Base-by-base conservation (phyloP, 2,888 invertebrate genomes). In the Eulithis prunata region DNA sequence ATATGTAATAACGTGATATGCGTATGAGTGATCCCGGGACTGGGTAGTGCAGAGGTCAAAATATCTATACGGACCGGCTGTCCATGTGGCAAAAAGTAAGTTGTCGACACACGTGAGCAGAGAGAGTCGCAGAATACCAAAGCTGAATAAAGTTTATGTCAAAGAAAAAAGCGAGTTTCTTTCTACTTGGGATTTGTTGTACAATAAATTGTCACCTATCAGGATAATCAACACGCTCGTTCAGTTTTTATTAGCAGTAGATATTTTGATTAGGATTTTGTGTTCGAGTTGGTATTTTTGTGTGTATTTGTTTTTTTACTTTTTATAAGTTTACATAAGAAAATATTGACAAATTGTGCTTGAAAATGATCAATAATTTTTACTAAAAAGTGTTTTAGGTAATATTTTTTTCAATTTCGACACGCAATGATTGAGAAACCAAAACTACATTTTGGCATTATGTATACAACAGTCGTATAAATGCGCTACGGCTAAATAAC, bases 121-220 rank as follows among this genome's bases (percentile, higher is more conserved):
- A 49, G 49, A 3, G 21, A 49, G 11, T 21, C 2, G 0, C 8
- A 10, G 21, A 49, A 4, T 49, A 49, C 49, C 21, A 10, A 3
- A 11, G 21, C 49, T 21, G 49, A 49, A 21, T 10, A 21, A 47
- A 47, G 21, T 67, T 78, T 74, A 71, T 74, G 78, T 74, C 77
- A 77, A 80, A 77, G 77, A 75, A 77, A 80, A 77, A 73, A 71
- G 72, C 69, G 67, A 69, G 70, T 73, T 72, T 71, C 72, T 71
- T 66, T 60, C 58, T 69, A 66, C 66, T 66, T 62, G 62, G 69
- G 72, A 71, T 72, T 74, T 74, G 68, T 71, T 70, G 67, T 49
- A 68, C 62, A 64, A 67, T 71, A 73, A 73, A 73, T 73, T 70
- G 73, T 68, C 71, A 73, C 70, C 71, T 73, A 73, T 73, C 71